phyloP scores from a whole-genome alignment of 92 coral and sea anemone genomes.

The Parazoanthus atlanticus region DNA sequence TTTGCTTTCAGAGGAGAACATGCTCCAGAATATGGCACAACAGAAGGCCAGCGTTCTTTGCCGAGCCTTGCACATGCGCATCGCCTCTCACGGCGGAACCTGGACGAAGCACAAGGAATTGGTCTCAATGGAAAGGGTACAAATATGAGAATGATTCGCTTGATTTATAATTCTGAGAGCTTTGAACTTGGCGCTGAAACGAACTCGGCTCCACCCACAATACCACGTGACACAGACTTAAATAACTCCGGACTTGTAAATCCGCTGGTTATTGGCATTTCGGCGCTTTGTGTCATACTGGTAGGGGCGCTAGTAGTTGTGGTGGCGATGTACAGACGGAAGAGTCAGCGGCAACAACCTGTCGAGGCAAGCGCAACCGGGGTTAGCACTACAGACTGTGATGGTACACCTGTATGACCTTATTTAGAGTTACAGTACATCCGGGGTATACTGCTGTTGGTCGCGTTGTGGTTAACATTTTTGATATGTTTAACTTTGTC shows the following conservation, averaged over 20 bases:
- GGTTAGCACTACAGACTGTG: neutral
- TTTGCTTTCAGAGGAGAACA: slow-evolving; percentile 21
- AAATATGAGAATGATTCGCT: slow-evolving; percentile 75
- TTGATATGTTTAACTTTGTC: neutral
- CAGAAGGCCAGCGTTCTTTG: slow-evolving; percentile 16
- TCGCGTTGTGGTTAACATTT: neutral
- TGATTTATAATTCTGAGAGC: slow-evolving; percentile 56
- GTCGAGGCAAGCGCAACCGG: slow-evolving; percentile 34
- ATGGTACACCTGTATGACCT: slow-evolving; percentile 46
- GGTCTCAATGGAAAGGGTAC: slow-evolving; percentile 75
- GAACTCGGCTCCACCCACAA: neutral
- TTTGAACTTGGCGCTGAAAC: slow-evolving; percentile 41
- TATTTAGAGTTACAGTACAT: neutral
- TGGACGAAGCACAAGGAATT: slow-evolving; percentile 36
- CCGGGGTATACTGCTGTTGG: neutral
- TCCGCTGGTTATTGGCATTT: slow-evolving; percentile 90
- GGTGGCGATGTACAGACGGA: slow-evolving; percentile 84
- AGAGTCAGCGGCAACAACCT: slow-evolving; percentile 47
- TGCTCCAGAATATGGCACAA: neutral
- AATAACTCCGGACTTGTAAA: slow-evolving; percentile 66
- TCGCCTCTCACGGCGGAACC: slow-evolving; percentile 51
- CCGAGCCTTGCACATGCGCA: slow-evolving; percentile 1
- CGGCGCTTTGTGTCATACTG: slow-evolving; percentile 76
- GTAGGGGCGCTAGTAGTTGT: slow-evolving; percentile 76
- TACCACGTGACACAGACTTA: slow-evolving; percentile 41